Conservation (phyloP, 2,113 vertebrate species). For the Thinocorus orbignyianus region DNA sequence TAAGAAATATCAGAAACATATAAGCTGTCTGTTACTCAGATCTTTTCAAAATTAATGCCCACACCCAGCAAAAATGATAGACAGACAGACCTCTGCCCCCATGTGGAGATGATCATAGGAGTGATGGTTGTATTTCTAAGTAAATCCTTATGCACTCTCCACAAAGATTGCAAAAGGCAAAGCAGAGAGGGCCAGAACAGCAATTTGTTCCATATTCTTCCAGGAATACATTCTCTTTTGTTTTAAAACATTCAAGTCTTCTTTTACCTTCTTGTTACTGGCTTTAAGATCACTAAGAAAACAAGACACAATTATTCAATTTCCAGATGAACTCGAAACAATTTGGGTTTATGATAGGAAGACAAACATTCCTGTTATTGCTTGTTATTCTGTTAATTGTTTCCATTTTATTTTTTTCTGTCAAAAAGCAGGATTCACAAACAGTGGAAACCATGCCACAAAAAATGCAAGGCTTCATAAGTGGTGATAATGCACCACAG, state of each 20-base stretch:
- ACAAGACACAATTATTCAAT: not conserved
- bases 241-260: not conserved
- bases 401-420: not conserved
- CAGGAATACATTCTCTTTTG: not conserved
- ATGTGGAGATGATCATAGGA: not conserved
- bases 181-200: not conserved
- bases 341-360: not conserved
- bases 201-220: not conserved
- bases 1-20: not conserved
- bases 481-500: not conserved
- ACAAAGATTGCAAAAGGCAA: not conserved
- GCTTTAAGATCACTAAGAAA: not conserved
- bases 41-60: not conserved
- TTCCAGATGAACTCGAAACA: not conserved
- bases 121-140: not conserved
- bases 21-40: not conserved
- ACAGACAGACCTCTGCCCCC: not conserved
- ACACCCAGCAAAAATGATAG: not conserved
- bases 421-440: not conserved
- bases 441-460: not conserved
- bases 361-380: not conserved
- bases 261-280: not conserved
- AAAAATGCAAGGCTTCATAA: not conserved
- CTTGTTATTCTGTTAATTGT: not conserved
- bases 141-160: not conserved